These are phyloP conservation scores for Cosmopolites sordidus DNA, from an alignment of 2,888 invertebrate species.

Conservation along the genomic window DNA sequence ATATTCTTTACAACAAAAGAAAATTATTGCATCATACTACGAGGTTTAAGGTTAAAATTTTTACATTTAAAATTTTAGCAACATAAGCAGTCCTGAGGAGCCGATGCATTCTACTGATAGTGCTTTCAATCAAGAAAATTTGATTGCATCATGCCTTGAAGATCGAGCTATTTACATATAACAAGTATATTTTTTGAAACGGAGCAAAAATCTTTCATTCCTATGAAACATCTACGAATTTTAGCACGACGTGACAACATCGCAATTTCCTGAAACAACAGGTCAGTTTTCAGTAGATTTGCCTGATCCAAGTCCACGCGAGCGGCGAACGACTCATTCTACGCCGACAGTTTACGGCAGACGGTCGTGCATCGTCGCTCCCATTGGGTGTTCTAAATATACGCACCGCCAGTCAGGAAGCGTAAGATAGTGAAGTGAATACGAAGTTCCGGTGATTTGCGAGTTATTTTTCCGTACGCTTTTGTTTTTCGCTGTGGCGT, in stretches of 20 bases:
- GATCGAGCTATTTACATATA: too few relatives aligned
- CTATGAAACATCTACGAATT: neutral
- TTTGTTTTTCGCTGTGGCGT: neutral
- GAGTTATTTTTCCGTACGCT: neutral
- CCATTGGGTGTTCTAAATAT: slow-evolving; percentile 10
- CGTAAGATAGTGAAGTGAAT: neutral
- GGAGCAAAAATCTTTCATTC: too few relatives aligned
- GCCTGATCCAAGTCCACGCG: slow-evolving; percentile 20
- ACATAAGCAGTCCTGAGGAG: too few relatives aligned
- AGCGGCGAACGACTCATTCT: slow-evolving; percentile 15
- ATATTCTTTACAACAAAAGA: too few relatives aligned
- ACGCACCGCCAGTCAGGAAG: slow-evolving; percentile 15
- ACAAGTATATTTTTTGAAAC: too few relatives aligned
- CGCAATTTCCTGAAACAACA: slow-evolving; percentile 21
- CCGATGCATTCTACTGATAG: too few relatives aligned
- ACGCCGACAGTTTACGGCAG: slow-evolving; percentile 10
- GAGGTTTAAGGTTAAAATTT: too few relatives aligned
- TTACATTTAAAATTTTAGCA: too few relatives aligned
- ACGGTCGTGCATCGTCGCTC: slow-evolving; percentile 8
- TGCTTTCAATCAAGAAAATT: too few relatives aligned
- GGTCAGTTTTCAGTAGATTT: slow-evolving; percentile 24
- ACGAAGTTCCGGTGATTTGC: neutral
- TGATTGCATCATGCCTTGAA: too few relatives aligned
- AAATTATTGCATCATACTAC: too few relatives aligned
- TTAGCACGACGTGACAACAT: slow-evolving; percentile 19